A percentile compares a stretch with the other conserved stretches of the same genome.
Evolutionary conservation across 2,888 invertebrate genomes (phyloP).

Genomic region (Busseola fusca): DNA sequence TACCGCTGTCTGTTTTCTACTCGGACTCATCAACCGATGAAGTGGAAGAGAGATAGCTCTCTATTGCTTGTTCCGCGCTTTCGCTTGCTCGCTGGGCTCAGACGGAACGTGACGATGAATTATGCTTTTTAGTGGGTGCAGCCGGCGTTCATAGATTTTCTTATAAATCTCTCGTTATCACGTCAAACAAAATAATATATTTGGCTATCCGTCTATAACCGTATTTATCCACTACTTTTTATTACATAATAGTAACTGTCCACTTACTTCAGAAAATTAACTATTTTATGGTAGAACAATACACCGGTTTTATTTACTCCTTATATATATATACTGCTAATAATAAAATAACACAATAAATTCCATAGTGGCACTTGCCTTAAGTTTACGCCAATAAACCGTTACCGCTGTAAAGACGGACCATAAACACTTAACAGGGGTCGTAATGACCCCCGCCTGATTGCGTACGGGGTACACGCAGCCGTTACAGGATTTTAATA

Average conservation of each 20-base stretch:
- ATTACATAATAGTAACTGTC: neutral
- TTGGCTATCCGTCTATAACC: neutral
- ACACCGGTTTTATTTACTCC: constrained; percentile 7
- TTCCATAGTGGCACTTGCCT: constrained; percentile 16
- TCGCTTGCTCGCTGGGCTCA: too few relatives aligned
- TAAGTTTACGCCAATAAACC: constrained; percentile 42
- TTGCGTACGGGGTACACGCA: constrained; percentile 5
- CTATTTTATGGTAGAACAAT: constrained; percentile 15
- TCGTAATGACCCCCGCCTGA: constrained; percentile 25
- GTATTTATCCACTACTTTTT: neutral
- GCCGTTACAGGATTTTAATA: constrained; percentile 13
- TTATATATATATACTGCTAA: neutral
- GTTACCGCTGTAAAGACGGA: constrained; percentile 29
- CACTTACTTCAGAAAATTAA: neutral
- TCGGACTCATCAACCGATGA: too few relatives aligned
- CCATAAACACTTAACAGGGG: constrained; percentile 46
- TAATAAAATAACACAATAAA: constrained; percentile 35
- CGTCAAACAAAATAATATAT: too few relatives aligned
- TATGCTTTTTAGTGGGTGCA: too few relatives aligned
- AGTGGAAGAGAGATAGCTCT: too few relatives aligned
- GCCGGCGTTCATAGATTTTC: too few relatives aligned
- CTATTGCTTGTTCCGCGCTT: too few relatives aligned
- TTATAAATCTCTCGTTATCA: too few relatives aligned
- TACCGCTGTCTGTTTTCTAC: too few relatives aligned
- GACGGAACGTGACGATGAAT: too few relatives aligned